These are phyloP conservation scores for Staurois parvus DNA, from an alignment of 2,797 vertebrate genomes.

Conservation along the genomic window DNA sequence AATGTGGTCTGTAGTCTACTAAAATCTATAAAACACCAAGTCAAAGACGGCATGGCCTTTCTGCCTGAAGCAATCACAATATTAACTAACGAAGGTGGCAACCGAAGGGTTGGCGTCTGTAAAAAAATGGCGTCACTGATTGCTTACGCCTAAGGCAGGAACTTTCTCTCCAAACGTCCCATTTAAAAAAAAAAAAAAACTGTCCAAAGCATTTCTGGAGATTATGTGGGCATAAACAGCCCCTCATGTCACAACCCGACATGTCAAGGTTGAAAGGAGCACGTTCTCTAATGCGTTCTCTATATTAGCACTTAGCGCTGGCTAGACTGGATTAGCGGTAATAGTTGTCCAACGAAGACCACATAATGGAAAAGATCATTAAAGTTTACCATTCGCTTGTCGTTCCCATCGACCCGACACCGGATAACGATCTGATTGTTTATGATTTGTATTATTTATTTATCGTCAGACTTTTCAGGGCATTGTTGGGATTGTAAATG, in stretches of 20 bases:
- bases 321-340: background rate
- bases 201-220: background rate
- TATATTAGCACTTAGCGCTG: background rate
- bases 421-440: background rate
- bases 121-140: no score
- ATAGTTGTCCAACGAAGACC: background rate
- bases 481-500: background rate
- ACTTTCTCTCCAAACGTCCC: background rate
- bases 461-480: background rate
- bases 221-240: background rate
- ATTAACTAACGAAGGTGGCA: no score
- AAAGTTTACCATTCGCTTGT: constrained; percentile 7
- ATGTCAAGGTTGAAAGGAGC: constrained; percentile 46
- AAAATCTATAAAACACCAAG: no score
- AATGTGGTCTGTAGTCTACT: no score
- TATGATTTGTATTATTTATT: background rate
- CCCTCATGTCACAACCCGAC: background rate
- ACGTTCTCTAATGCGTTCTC: background rate
- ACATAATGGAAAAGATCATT: background rate
- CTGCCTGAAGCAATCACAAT: no score
- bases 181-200: no score
- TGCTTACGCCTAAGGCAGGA: background rate
- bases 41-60: no score
- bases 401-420: constrained; percentile 17
- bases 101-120: no score